Evolutionary conservation across 2,888 invertebrate species (phyloP), one percentile per base, ranked within the genome.

Genomic region (Phaedon cochleariae): DNA sequence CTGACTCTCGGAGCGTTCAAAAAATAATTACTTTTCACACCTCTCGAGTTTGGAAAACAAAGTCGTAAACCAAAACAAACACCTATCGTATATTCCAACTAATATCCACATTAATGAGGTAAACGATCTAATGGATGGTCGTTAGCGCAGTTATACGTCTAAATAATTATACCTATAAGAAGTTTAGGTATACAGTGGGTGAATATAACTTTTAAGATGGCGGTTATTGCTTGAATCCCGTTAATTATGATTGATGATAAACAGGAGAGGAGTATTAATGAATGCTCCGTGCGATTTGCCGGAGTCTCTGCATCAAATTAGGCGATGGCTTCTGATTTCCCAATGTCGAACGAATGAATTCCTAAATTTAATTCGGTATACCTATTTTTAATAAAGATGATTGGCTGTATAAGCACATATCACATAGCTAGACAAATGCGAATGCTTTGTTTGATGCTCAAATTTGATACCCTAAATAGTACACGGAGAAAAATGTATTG

Each of bases 131-230:
- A 73, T 76, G 78, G 78, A 77, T 75, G 77, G 74, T 74, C 74
- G 75, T 77, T 75, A 76, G 73, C 74, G 78, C 76, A 75, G 71
- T 75, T 74, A n/a, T n/a, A 74, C 74, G 73, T 77, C 75, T 75
- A 79, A 79, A 80, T 80, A 80, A 80, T 80, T 79, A 76, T 72
- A 77, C 77, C 76, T 77, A 75, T 73, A 76, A 74, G 75, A 76
- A 76, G 75, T 77, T 76, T 45, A 76, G 74, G 74, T 76, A 73
- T 69, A 71, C 41, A 41, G 41, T 41, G 41, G 41, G 75, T 75
- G 72, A 68, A 69, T 41, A 41, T 72, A 76, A 73, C 59, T 74
- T 76, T 71, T 69, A 70, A 76, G 76, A 75, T 74, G 68, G 68
- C 68, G 71, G 73, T 74, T 76, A 76, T 75, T 61, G 61, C 64